Evolutionary conservation across 2,888 invertebrate genomes (phyloP), one percentile per base, ranked within the genome.

Genomic region (Strigamia transsilvanica): DNA sequence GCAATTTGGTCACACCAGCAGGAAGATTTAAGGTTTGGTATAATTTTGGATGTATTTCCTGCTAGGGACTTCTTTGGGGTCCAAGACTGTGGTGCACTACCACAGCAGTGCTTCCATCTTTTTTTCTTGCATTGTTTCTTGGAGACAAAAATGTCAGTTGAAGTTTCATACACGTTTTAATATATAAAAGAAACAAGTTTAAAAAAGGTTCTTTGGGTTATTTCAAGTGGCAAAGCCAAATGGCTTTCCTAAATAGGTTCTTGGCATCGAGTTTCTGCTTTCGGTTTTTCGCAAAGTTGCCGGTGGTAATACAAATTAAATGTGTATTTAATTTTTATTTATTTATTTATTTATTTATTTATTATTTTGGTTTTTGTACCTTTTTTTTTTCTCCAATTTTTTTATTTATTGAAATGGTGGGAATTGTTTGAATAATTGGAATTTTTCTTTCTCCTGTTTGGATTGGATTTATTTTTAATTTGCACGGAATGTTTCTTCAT

Each of bases 21-120:
- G 88, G 93, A 85, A 93, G 97, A 88, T 96, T 96, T 89, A 95
- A 95, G 93, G 96, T 46, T 46, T 46, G 46, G 13, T n/a, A n/a
- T n/a, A n/a, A n/a, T n/a, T n/a, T n/a, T n/a, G n/a, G n/a, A n/a
- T n/a, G n/a, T n/a, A n/a, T n/a, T n/a, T n/a, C n/a, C n/a, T n/a
- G n/a, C n/a, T n/a, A n/a, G n/a, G n/a, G n/a, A n/a, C n/a, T n/a
- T n/a, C n/a, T n/a, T n/a, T n/a, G n/a, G n/a, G n/a, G n/a, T n/a
- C n/a, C n/a, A n/a, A n/a, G n/a, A n/a, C n/a, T n/a, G n/a, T n/a
- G n/a, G n/a, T n/a, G n/a, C n/a, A n/a, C n/a, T n/a, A n/a, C n/a
- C n/a, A n/a, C n/a, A n/a, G n/a, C n/a, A n/a, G n/a, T n/a, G n/a
- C n/a, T n/a, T n/a, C n/a, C n/a, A n/a, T n/a, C n/a, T n/a, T n/a